Evolutionary conservation across 2,888 invertebrate species (phyloP), one percentile per base, ranked within the genome.

Genomic region (Agonopterix subpropinquella): DNA sequence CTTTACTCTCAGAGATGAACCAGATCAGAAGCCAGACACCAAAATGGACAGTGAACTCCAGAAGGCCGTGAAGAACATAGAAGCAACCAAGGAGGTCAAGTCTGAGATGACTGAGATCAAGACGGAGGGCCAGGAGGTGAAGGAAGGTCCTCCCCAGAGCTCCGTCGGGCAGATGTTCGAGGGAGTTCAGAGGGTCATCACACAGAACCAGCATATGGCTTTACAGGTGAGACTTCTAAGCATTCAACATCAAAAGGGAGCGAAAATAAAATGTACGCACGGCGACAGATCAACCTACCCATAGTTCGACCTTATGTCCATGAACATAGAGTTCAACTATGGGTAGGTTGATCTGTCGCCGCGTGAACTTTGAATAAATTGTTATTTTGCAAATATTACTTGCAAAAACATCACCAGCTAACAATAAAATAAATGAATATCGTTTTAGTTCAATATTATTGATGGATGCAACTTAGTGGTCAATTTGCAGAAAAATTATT

Each of bases 31-130:
- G 8, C 69, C 67, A 8, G 80, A 81, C 48, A 78, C 64, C 47
- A 86, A 85, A 62, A 77, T 80, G 73, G 78, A 81, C 55, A 73
- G 69, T 35, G 83, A 84, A 43, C 62, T 83, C 3, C 86, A 83
- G 52, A 84, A 83, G 51, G 74, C 81, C 0, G 86, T 81, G 0
- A 83, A 83, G 52, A 83, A 74, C 47, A 83, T 86, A 37, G 85
- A 84, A 58, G 18, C 59, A 2, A 63, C 59, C 2, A 83, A 84
- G 46, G 78, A 80, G 18, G 64, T 77, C 4, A 82, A 80, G 47
- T 56, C 71, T 0, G 69, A 67, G 47, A 15, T 59, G 36, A 57
- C 58, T 15, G 58, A 61, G 37, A 59, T 61, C 10, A 49, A 57
- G 44, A 39, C 51, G 2, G 53, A 53, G 41, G 42, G 45, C 1